phyloP scores from a whole-genome alignment of 2,888 invertebrate species.

The Branchipolynoe longqiensis region DNA sequence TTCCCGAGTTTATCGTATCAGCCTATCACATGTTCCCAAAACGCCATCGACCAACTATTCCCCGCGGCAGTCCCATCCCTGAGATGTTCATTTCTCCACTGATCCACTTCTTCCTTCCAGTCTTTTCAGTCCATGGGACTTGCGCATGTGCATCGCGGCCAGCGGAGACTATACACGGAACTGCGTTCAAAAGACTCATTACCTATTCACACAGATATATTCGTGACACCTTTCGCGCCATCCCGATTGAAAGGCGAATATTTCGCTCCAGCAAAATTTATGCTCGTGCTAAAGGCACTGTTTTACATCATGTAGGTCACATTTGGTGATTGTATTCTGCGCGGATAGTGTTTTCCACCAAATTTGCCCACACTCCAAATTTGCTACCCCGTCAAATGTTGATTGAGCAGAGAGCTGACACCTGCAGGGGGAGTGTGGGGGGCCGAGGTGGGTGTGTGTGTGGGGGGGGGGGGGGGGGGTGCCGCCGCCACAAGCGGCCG shows the following conservation, averaged over 20 bases:
- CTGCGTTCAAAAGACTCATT: constrained; percentile 57
- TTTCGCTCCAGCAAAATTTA: not conserved
- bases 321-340: not conserved
- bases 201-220: constrained; percentile 44
- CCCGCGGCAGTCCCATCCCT: not conserved
- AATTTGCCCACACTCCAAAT: not conserved
- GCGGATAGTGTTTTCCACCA: constrained; percentile 5
- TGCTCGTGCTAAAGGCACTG: not conserved
- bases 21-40: too few species aligned
- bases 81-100: constrained; percentile 46
- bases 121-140: constrained; percentile 47
- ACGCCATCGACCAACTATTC: not conserved
- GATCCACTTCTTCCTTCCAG: constrained; percentile 55
- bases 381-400: constrained; percentile 14
- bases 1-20: too few species aligned
- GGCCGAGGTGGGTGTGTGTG: too few species aligned
- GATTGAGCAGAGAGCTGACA: constrained; percentile 41
- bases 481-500: constrained; percentile 36
- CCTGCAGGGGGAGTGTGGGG: constrained; percentile 39
- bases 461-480: constrained; percentile 36
- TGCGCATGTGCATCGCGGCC: constrained; percentile 56
- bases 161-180: constrained; percentile 54
- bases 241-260: not conserved
- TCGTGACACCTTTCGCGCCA: constrained; percentile 23
- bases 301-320: not conserved